A percentile compares a stretch with the other conserved stretches of the same genome.
phyloP scores from a whole-genome alignment of 2,888 invertebrate species.

The Kryphioiulus occultus region DNA sequence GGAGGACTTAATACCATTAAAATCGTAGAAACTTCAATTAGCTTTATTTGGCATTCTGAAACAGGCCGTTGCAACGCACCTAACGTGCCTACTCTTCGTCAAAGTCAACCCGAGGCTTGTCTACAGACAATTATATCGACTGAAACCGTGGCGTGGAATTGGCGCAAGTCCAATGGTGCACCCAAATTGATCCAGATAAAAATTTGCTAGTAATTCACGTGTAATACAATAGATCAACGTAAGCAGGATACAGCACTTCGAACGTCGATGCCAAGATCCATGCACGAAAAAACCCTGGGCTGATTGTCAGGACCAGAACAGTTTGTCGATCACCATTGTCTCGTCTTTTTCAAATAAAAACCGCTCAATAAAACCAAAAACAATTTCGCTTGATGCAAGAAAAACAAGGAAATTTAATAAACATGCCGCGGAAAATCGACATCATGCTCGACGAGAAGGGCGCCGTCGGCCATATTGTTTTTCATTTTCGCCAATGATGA shows the following conservation, averaged over 20 bases:
- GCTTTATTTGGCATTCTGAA: conserved; percentile 3
- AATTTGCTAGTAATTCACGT: neutral
- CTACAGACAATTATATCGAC: conserved; percentile 35
- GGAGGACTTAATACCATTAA: neutral
- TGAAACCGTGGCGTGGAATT: neutral
- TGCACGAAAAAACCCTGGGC: neutral
- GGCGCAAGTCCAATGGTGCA: conserved; percentile 24
- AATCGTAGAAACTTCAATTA: neutral
- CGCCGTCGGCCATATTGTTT: neutral
- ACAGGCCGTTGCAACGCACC: conserved; percentile 1
- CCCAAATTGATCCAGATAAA: conserved; percentile 35
- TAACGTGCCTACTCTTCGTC: neutral
- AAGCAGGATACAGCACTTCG: neutral
- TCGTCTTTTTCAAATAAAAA: neutral
- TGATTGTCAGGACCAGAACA: conserved; percentile 14
- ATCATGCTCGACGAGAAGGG: neutral
- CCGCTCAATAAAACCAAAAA: conserved; percentile 20
- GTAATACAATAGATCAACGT: conserved; percentile 25
- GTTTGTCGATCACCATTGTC: neutral
- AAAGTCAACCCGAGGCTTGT: neutral
- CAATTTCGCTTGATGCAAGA: neutral
- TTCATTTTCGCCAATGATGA: neutral
- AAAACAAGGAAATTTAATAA: conserved; percentile 1
- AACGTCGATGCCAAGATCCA: neutral
- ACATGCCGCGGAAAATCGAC: neutral